Percentiles rank a stretch among this genome's conserved stretches.
Evolutionary conservation across 2,113 vertebrate genomes (phyloP).

Genomic region (Siphamia tubifer): DNA sequence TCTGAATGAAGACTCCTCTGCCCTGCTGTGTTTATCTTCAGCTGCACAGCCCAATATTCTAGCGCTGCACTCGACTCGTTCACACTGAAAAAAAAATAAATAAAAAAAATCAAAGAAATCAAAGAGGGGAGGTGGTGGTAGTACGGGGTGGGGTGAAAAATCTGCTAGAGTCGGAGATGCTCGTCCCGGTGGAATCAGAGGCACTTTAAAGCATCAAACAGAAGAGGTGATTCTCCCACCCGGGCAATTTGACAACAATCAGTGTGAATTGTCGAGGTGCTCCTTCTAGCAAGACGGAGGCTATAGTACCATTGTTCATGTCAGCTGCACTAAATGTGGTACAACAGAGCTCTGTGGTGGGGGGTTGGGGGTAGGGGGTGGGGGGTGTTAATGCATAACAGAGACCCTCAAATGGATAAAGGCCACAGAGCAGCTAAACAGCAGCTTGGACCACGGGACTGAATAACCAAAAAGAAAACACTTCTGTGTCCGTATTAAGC

Average conservation of each 20-base stretch:
- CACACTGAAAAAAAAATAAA: no score
- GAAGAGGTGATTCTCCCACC: conserved; percentile 69
- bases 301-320: conserved; percentile 66
- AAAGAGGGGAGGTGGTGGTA: background rate
- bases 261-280: conserved; percentile 62
- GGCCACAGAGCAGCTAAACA: background rate
- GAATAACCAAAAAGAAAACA: background rate
- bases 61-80: conserved; percentile 7
- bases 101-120: no score
- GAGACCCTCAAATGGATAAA: background rate
- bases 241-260: conserved; percentile 77
- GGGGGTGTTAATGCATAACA: no score
- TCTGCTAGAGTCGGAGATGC: conserved; percentile 36
- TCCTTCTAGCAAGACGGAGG: conserved; percentile 39
- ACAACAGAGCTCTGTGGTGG: background rate
- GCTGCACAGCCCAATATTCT: conserved; percentile 41
- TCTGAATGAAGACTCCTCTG: conserved; percentile 1
- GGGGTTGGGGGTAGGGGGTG: background rate
- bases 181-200: conserved; percentile 61
- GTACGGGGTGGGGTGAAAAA: conserved; percentile 18
- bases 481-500: conserved; percentile 38
- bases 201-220: conserved; percentile 69
- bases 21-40: conserved; percentile 39
- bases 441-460: background rate
- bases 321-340: conserved; percentile 54